Conservation (phyloP, 2,797 vertebrate genomes). For the Sebastes nivosus region DNA sequence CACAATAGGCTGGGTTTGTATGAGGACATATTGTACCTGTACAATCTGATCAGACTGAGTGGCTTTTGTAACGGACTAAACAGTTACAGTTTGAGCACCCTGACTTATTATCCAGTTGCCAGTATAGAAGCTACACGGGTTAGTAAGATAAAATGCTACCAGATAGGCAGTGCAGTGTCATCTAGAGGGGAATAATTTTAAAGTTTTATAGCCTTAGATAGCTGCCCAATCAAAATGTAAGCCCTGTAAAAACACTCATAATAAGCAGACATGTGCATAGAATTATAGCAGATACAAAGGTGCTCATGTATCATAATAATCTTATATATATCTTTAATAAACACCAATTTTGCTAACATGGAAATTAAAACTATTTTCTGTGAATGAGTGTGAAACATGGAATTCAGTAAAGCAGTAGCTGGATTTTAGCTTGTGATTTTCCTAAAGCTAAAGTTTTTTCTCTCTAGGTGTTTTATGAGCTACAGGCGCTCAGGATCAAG, state of each 20-base stretch:
- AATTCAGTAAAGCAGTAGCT: neutral
- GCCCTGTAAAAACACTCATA: neutral
- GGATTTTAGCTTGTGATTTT: constrained; percentile 2
- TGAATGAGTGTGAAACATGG: neutral
- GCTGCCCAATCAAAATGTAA: neutral
- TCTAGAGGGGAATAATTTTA: neutral
- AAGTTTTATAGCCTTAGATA: neutral
- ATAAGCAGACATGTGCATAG: neutral
- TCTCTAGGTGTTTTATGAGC: constrained; percentile 59
- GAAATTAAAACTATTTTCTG: neutral
- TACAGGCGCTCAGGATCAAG: constrained; percentile 37
- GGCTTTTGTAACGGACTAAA: neutral
- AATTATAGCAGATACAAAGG: neutral
- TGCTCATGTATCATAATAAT: neutral
- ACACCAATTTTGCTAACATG: neutral
- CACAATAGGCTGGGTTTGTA: constrained; percentile 28
- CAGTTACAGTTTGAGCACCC: neutral
- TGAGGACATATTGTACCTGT: constrained; percentile 26
- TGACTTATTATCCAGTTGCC: neutral
- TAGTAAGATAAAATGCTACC: neutral
- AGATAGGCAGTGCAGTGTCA: neutral
- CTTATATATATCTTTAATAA: neutral
- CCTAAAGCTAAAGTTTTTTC: neutral
- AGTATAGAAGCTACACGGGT: neutral
- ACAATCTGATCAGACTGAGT: neutral